Conservation (phyloP, 2,888 invertebrate species). For the Steinernema scapterisci region DNA sequence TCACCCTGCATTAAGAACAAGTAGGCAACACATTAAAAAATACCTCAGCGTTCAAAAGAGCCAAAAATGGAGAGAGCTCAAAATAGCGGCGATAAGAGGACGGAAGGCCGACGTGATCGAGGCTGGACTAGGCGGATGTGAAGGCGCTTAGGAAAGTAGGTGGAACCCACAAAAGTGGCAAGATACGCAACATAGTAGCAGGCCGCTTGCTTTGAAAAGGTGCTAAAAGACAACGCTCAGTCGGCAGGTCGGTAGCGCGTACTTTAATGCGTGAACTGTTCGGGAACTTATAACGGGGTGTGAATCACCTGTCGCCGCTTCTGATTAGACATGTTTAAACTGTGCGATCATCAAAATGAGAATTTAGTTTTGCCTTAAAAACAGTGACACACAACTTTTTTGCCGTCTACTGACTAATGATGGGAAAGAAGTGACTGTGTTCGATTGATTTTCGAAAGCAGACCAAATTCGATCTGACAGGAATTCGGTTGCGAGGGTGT, state of each 20-base stretch:
- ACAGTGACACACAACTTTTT: too few relatives aligned
- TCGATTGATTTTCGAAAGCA: too few relatives aligned
- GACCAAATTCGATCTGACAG: too few relatives aligned
- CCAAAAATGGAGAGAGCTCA: background rate
- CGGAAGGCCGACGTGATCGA: background rate
- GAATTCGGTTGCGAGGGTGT: too few relatives aligned
- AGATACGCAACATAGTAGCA: slow-evolving; percentile 1
- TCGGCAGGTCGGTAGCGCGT: background rate
- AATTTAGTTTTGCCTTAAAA: too few relatives aligned
- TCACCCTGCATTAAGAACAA: background rate
- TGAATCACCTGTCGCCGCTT: slow-evolving; percentile 27
- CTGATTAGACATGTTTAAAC: background rate
- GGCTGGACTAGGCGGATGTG: background rate
- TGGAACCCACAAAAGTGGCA: slow-evolving; percentile 10
- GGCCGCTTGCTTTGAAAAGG: background rate
- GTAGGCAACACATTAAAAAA: slow-evolving; percentile 9
- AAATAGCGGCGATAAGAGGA: background rate
- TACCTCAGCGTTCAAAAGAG: background rate
- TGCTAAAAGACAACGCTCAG: background rate
- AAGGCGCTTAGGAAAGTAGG: background rate
- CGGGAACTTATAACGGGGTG: background rate
- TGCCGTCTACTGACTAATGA: too few relatives aligned
- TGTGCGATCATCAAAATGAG: too few relatives aligned
- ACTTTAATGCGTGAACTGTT: slow-evolving; percentile 16
- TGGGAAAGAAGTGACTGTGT: too few relatives aligned